Evolutionary conservation across 1,140 invertebrate genomes (phyloP).

Genomic region (Hyphantria cunea): DNA sequence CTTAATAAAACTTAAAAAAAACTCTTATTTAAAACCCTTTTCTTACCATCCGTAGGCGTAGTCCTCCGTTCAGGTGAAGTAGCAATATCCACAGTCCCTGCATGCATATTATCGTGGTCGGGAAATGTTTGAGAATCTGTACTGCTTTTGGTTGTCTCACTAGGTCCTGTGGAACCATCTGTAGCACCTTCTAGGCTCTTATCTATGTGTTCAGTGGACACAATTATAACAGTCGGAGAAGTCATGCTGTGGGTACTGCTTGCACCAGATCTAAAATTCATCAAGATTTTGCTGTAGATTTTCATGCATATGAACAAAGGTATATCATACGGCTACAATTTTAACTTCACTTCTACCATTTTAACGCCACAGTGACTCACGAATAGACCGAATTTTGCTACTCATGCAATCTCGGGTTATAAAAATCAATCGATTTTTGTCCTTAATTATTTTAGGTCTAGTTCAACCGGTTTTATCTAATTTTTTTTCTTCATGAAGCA

Average conservation of each 20-base stretch:
- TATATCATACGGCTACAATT: background rate
- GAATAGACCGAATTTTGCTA: no score
- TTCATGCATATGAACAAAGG: background rate
- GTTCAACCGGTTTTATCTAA: no score
- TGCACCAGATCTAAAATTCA: conserved; percentile 57
- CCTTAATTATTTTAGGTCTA: no score
- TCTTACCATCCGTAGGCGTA: conserved; percentile 62
- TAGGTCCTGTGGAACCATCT: conserved; percentile 38
- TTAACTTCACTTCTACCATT: no score
- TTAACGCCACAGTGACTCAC: no score
- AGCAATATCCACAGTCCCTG: conserved; percentile 51
- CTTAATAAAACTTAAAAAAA: no score
- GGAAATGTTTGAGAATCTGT: conserved; percentile 43
- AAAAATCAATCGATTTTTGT: no score
- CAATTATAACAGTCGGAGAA: conserved; percentile 50
- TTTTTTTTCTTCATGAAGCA: no score
- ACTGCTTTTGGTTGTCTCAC: conserved; percentile 29
- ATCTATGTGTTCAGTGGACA: conserved; percentile 54
- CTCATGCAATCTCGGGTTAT: no score
- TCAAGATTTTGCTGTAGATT: background rate
- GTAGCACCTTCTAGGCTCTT: conserved; percentile 50
- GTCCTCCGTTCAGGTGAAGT: conserved; percentile 54
- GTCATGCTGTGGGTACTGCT: conserved; percentile 71
- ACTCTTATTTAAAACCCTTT: no score
- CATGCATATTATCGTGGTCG: conserved; percentile 70